These are phyloP conservation scores for Calosoma granatense DNA, from an alignment of 1,140 invertebrate genomes.

Conservation along the genomic window DNA sequence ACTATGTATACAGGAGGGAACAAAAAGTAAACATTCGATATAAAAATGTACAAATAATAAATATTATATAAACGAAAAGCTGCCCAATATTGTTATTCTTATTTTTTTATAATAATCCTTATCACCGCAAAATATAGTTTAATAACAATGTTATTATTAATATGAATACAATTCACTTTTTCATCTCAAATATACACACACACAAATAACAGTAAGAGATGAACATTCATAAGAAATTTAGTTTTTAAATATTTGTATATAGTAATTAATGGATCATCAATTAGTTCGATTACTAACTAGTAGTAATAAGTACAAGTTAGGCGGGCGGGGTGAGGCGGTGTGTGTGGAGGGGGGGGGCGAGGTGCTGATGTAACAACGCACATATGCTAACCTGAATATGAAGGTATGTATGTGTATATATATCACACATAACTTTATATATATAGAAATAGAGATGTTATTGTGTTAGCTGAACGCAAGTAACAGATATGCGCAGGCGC, in stretches of 20 bases:
- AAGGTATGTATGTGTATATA: no score
- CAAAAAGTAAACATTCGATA: conserved; percentile 5
- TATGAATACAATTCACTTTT: conserved; percentile 5
- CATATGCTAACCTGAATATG: no score
- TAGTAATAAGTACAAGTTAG: no score
- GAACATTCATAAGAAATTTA: conserved; percentile 1
- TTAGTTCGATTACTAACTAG: no score
- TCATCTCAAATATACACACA: conserved; percentile 6
- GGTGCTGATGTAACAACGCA: no score
- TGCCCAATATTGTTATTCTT: neutral
- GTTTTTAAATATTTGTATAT: neutral
- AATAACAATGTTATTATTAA: conserved; percentile 2
- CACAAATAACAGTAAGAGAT: conserved; percentile 6
- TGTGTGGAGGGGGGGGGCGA: no score
- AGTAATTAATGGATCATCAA: no score
- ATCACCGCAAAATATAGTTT: conserved; percentile 2
- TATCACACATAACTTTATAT: no score
- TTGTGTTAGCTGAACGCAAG: no score
- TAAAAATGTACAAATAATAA: conserved; percentile 8
- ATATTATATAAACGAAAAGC: conserved; percentile 9
- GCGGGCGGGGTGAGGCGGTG: no score
- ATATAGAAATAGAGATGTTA: no score
- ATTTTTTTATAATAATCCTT: neutral
- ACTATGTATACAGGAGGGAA: conserved; percentile 10
- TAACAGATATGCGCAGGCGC: no score